Conservation (phyloP, 2,888 invertebrate species). For the Trilocha varians region DNA sequence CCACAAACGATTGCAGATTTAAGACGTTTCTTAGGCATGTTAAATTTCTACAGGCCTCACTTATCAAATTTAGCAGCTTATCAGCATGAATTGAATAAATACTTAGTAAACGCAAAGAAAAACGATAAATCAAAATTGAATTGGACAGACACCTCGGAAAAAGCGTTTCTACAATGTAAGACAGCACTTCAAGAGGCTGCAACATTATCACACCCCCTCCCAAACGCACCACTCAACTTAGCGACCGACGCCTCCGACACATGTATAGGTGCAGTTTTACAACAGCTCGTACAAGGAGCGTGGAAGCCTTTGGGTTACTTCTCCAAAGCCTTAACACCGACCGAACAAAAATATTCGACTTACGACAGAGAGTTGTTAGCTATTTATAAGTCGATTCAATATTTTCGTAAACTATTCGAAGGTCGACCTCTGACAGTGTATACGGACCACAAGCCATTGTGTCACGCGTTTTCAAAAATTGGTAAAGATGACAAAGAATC, state of each 20-base stretch:
- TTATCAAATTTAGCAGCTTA: conserved; percentile 10
- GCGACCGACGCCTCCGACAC: conserved; percentile 10
- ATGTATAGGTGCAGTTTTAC: conserved; percentile 8
- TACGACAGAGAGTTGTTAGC: conserved; percentile 10
- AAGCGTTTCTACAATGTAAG: conserved; percentile 8
- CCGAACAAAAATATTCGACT: conserved; percentile 9
- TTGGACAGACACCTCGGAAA: conserved; percentile 5
- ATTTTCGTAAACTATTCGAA: conserved; percentile 9
- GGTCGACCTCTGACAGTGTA: conserved; percentile 8
- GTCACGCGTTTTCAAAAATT: conserved; percentile 6
- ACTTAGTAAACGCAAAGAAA: conserved; percentile 6
- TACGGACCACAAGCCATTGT: conserved; percentile 14
- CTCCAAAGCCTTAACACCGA: conserved; percentile 5
- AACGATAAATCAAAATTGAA: conserved; percentile 3
- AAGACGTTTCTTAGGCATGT: conserved; percentile 6
- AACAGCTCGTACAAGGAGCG: conserved; percentile 5
- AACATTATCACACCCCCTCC: conserved; percentile 7
- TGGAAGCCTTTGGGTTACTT: conserved; percentile 10
- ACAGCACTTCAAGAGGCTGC: conserved; percentile 2
- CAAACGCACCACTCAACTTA: conserved; percentile 5
- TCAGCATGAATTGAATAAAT: conserved; percentile 6
- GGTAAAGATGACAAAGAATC: conserved; percentile 9
- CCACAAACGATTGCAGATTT: conserved; percentile 3
- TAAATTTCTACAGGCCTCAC: conserved; percentile 9
- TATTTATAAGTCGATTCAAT: conserved; percentile 7